Evolutionary conservation across 37 sponge, comb jelly and placozoan species (phyloP), one percentile per base, ranked within the genome.

Genomic region (Axinella damicornis): DNA sequence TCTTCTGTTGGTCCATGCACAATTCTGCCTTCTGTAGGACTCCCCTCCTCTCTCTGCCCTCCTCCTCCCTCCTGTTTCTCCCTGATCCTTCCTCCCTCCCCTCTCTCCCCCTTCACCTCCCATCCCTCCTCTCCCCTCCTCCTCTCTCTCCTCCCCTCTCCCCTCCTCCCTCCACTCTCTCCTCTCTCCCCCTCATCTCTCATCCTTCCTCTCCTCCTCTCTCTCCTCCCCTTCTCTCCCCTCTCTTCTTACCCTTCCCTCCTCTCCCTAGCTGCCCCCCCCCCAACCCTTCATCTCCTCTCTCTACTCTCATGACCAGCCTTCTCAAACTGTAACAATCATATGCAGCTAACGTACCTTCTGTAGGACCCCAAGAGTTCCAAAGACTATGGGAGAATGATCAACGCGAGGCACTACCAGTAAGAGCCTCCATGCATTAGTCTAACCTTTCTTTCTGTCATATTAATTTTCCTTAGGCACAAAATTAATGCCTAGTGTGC

Each of bases 301-400:
- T 41, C 79, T 35, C 35, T 56, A n/a, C 28, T 1, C 46, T 71
- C 25, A 4, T 36, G 2, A 32, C 37, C 21, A 9, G 6, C 46
- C 46, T 46, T 9, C 46, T 46, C 46, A 12, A 32, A 22, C 35
- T 33, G 30, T 33, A 6, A 15, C 57, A 56, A 18, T 19, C 18
- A 18, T 56, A 19, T 56, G 17, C 15, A 15, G n/a, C n/a, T n/a
- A n/a, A n/a, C n/a, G n/a, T 56, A 19, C 57, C 57, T 18, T 56
- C 57, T 56, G 57, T 31, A 88, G 90, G 53, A 88, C 59, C 78
- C 78, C 11, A 62, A 80, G n/a, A 38, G 58, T 53, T 85, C 82
- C 24, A 6, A 16, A 0, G 93, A 93, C 57, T 93, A 78, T 72
- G 78, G 93, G 20, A 66, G 89, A 33, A 88, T 93, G 28, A 62